Percentiles rank a stretch among this genome's conserved stretches.
phyloP scores from a whole-genome alignment of 2,113 vertebrate genomes.

The Irena cyanogastra region DNA sequence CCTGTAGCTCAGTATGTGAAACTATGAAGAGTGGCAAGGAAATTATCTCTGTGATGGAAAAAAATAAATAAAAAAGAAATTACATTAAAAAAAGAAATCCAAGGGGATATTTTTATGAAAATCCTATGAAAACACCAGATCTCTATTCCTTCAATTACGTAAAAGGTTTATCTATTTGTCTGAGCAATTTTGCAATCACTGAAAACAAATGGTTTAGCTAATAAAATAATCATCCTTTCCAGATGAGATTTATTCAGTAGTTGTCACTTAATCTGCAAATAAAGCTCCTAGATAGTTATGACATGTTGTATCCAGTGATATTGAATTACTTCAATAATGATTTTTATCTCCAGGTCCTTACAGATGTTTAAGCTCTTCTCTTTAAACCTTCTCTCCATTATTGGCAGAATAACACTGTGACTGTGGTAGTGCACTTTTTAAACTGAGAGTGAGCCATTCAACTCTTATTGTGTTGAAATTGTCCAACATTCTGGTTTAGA shows the following conservation, averaged over 20 bases:
- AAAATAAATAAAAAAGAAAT: neutral
- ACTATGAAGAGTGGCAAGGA: neutral
- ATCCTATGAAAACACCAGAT: neutral
- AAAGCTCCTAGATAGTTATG: neutral
- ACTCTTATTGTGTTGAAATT: neutral
- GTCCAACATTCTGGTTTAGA: neutral
- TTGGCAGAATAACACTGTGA: neutral
- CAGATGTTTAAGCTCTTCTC: neutral
- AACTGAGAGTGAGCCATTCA: neutral
- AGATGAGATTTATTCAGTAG: neutral
- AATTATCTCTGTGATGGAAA: neutral
- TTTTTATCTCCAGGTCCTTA: neutral
- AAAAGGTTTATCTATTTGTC: neutral
- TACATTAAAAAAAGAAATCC: neutral
- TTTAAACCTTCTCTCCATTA: neutral
- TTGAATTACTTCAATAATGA: neutral
- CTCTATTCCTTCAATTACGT: neutral
- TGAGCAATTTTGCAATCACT: neutral
- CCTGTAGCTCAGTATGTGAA: neutral
- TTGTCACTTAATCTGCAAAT: neutral
- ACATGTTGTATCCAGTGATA: neutral
- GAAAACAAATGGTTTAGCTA: neutral
- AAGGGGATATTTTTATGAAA: neutral
- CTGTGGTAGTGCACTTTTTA: neutral
- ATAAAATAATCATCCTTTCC: neutral